Conservation (phyloP, 2,113 vertebrate genomes). For the Corapipo altera region DNA sequence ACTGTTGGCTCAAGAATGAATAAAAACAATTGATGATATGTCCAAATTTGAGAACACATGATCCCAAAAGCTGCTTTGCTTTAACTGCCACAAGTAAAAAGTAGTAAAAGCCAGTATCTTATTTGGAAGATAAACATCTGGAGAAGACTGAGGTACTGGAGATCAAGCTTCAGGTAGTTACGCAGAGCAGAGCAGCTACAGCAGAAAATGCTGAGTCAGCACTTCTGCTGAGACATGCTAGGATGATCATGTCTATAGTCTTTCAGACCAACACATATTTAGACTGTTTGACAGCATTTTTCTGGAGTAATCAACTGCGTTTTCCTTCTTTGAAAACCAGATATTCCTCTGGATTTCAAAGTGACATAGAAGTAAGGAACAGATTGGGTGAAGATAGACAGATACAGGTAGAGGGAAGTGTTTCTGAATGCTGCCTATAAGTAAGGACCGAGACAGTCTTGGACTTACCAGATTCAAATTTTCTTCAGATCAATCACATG, state of each 20-base stretch:
- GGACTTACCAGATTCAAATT: background rate
- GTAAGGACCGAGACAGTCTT: background rate
- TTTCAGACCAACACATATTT: background rate
- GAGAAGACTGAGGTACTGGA: background rate
- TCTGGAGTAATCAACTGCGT: background rate
- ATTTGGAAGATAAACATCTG: background rate
- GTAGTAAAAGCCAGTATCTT: background rate
- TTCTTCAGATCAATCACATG: background rate
- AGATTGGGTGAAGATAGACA: background rate
- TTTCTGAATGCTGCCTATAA: background rate
- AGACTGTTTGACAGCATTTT: background rate
- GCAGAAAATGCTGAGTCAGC: background rate
- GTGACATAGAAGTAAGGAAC: background rate
- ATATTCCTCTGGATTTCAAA: background rate
- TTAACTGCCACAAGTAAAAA: background rate
- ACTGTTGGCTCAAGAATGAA: background rate
- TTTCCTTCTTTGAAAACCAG: background rate
- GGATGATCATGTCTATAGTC: background rate
- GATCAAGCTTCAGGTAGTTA: background rate
- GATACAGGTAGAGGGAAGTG: background rate
- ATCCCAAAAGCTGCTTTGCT: background rate
- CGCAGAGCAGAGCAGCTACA: background rate
- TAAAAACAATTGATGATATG: background rate
- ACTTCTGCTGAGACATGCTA: background rate
- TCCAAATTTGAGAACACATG: background rate